Evolutionary conservation across 2,797 vertebrate species (phyloP), one percentile per base, ranked within the genome.

Genomic region (Antennarius maculatus): DNA sequence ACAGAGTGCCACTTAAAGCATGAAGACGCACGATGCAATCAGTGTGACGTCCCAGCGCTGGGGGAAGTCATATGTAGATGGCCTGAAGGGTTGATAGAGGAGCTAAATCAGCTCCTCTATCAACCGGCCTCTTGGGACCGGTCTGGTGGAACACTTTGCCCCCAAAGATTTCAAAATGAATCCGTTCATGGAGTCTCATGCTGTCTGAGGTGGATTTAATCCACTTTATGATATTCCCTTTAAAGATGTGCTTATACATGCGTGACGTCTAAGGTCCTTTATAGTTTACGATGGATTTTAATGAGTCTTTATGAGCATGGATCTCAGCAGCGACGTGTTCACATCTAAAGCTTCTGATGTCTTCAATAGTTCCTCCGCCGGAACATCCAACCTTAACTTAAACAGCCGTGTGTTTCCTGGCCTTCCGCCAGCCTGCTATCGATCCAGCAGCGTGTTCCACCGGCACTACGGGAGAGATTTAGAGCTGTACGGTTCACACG

Each of bases 31-130:
- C 23, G 74, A 41, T 71, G 72, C 86, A 92, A 92, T 92, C 90
- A 90, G 83, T 76, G 74, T 61, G 51, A 62, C 46, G 67, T 78
- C 66, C 77, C 68, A 46, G 71, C 73, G 46, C 71, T 85, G 84
- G 88, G 92, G 86, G 86, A 77, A 88, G 73, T 77, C 86, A 72
- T 76, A 61, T 75, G 65, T 55, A 83, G 59, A 84, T 81, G 6
- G 46, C 23, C 18, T 61, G 66, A 57, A 77, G 71, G 59, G 3
- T 50, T 54, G 62, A 18, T 41, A 34, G 63, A 49, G 52, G 45
- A 74, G 29, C 14, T 27, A 47, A 75, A 79, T 77, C 55, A 69
- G 8, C 3, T 1, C n/a, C n/a, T n/a, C n/a, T n/a, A n/a, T n/a
- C n/a, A n/a, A 58, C 14, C 15, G 16, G 42, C 27, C 58, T 65